Evolutionary conservation across 2,113 vertebrate genomes (phyloP).

Genomic region (Fregetta grallaria): DNA sequence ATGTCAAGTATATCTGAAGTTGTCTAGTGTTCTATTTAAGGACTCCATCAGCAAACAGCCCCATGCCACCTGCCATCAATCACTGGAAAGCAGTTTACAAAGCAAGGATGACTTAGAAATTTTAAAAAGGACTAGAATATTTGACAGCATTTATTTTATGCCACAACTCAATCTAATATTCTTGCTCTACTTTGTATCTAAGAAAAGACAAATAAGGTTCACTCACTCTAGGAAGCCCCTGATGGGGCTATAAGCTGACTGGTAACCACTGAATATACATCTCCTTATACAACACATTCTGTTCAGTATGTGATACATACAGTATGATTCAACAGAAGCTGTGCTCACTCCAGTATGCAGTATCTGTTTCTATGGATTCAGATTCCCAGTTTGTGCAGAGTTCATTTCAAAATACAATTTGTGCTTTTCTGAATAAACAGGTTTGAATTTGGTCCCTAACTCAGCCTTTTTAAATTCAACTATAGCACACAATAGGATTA

Average conservation of each 20-base stretch:
- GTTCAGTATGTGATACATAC: not conserved
- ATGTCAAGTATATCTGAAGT: not conserved
- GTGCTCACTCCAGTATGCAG: not conserved
- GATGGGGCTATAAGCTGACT: not conserved
- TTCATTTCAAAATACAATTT: not conserved
- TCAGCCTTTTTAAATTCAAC: conserved; percentile 35
- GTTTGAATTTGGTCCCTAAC: conserved; percentile 21
- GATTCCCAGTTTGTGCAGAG: not conserved
- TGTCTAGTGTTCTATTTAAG: not conserved
- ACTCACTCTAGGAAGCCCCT: not conserved
- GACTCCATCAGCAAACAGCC: not conserved
- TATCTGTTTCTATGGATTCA: conserved; percentile 36
- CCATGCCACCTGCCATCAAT: not conserved
- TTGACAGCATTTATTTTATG: not conserved
- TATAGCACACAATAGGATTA: conserved; percentile 47
- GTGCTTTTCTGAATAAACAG: conserved; percentile 39
- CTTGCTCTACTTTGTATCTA: not conserved
- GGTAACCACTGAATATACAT: not conserved
- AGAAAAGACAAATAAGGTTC: not conserved
- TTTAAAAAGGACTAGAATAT: not conserved
- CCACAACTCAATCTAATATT: not conserved
- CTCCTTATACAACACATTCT: not conserved
- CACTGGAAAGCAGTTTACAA: not conserved
- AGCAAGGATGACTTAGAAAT: not conserved
- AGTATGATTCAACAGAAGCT: not conserved